Base-by-base conservation (phyloP, 1,140 invertebrate species). In the Euschistus heros region DNA sequence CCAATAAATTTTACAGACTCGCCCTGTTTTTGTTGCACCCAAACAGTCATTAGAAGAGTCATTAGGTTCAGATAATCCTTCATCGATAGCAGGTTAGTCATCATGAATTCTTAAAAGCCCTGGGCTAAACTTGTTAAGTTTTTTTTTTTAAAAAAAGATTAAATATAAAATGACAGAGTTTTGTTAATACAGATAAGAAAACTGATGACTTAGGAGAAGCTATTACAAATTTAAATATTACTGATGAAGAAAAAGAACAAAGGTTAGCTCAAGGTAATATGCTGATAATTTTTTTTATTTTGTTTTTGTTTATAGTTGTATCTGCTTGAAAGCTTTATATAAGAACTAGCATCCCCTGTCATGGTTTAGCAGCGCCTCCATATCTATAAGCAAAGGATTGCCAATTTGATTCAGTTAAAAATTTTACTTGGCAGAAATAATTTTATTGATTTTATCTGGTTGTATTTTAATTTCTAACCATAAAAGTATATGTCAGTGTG, bases 221-320 rank as follows among this genome's bases (percentile, higher is more conserved):
- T 30, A 55, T 65, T 17, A 76, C 78, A 20, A 70, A 72, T 69
- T 63, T 74, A 61, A 96, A 94, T 77, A 91, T 94, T 22, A 95
- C 92, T 0, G 92, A 97, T 72, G 93, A 97, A 75, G 92, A 96
- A 71, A 95, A 96, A 73, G 85, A 82, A 68, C 76, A 90, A 69
- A 80, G 84, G 69, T 74, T 87, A 17, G 79, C 82, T n/a, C 76
- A 68, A 68, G 68, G 68, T 71, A 37, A 62, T 2, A 62, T 13
- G 37, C 2, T 60, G 27, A 27, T 57, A 13, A 42, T 44, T 60
- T 27, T 22, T 8, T 57, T 65, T 22, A n/a, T 22, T 52, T 63
- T 17, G 17, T n/a, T n/a, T n/a, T 27, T 26, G 7, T 10, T 15
- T 7, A 6, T 4, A 22, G 4, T 57, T 57, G 15, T 22, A 18